Base-by-base conservation (phyloP, 2,113 vertebrate species). In the Cephalopterus ornatus region DNA sequence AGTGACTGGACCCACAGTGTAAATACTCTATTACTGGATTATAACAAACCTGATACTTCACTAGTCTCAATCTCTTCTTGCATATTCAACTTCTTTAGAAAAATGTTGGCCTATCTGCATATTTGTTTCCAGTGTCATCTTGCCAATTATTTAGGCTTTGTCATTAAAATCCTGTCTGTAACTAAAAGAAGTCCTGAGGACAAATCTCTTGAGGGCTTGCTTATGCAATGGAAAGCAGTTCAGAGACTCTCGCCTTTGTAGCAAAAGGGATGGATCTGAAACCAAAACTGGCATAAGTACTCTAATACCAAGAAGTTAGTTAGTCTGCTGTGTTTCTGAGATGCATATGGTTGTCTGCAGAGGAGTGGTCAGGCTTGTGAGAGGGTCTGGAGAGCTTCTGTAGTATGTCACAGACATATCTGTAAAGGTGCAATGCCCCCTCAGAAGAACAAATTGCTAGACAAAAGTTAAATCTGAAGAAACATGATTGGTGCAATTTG, bases 341-440 rank as follows among this genome's bases (percentile, higher is more conserved):
- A 37, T 5, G 2, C 9, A 23, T 28, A 20, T 13, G 13, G 9
- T 2, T 37, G 17, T 19, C 55, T 81, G 41, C 58, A 87, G 66
- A 65, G 44, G 33, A 33, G 26, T 2, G 9, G 33, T n/a, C 47
- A 59, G 28, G 12, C 12, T 37, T 67, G 18, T 49, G 53, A 76
- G 28, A 72, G 14, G 18, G 9, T 46, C 26, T 39, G 30, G 59
- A 77, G 44, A 87, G 35, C 3, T 92, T 50, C 37, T 30, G 30
- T 70, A 59, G 14, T 5, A 3, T 1, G 10, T 27, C 55, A 35
- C 2, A 3, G 33, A 22, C 1, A 0, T 14, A 20, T 19, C n/a
- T 61, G 27, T 46, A 21, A 37, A 55, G 13, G 22, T 27, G 26
- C 52, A 71, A 3, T n/a, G 39, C 23, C 11, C 3, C 11, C 6